Evolutionary conservation across 2,888 invertebrate species (phyloP).

Genomic region (Aethes cnicana): DNA sequence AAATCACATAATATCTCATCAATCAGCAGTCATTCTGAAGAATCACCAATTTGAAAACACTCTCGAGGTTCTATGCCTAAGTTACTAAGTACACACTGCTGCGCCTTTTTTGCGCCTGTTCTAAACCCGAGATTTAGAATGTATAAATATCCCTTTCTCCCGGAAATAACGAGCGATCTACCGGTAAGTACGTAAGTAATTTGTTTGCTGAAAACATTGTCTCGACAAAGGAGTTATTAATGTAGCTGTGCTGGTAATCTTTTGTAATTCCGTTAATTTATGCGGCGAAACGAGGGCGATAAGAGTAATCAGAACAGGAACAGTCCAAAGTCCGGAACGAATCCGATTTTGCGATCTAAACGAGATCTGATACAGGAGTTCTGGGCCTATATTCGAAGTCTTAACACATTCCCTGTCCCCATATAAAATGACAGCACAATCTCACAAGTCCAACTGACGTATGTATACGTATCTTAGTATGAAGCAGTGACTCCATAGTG

Average conservation of each 20-base stretch:
- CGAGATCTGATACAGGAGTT: background rate
- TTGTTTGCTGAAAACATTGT: slow-evolving; percentile 23
- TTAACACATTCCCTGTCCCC: too few relatives aligned
- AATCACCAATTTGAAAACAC: too few relatives aligned
- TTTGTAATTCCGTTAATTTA: slow-evolving; percentile 28
- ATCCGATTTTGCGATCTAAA: slow-evolving; percentile 1
- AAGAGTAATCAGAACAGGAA: slow-evolving; percentile 24
- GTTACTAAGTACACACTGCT: too few relatives aligned
- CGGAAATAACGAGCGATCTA: slow-evolving; percentile 1
- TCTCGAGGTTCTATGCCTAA: too few relatives aligned
- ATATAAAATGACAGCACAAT: too few relatives aligned
- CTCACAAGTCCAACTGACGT: too few relatives aligned
- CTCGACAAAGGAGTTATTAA: slow-evolving; percentile 24
- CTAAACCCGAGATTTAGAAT: too few relatives aligned
- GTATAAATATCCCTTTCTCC: background rate
- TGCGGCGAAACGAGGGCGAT: slow-evolving; percentile 23
- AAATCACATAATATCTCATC: too few relatives aligned
- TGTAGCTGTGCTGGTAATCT: slow-evolving; percentile 27
- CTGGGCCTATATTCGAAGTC: background rate
- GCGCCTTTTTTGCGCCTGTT: too few relatives aligned
- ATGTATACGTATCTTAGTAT: too few relatives aligned
- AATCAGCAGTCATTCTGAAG: too few relatives aligned
- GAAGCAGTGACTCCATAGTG: too few relatives aligned
- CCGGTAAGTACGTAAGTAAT: slow-evolving; percentile 4
- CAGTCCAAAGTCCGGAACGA: background rate